Conservation (phyloP, 2,888 invertebrate genomes). For the Drosophila macrospina region DNA sequence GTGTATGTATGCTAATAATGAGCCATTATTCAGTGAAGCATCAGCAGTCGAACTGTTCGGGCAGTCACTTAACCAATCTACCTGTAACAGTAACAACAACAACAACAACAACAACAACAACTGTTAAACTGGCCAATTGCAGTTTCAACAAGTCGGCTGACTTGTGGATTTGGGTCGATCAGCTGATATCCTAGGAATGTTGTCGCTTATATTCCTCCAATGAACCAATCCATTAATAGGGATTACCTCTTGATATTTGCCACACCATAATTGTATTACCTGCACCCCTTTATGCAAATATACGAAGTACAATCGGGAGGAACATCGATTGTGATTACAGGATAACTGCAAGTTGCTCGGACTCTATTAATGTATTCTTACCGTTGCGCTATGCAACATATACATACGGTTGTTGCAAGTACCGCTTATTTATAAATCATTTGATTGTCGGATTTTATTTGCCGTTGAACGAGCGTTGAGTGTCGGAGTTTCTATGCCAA, state of each 20-base stretch:
- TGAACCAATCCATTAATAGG: neutral
- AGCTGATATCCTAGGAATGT: neutral
- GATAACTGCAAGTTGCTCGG: neutral
- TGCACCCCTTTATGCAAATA: too few relatives aligned
- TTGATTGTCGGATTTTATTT: slow-evolving; percentile 79
- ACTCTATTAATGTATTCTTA: neutral
- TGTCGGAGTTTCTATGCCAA: slow-evolving; percentile 73
- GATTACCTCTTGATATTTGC: too few relatives aligned
- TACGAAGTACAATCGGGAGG: neutral
- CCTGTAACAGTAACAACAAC: slow-evolving; percentile 35
- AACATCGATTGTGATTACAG: neutral
- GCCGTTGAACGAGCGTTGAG: slow-evolving; percentile 60
- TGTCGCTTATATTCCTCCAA: too few relatives aligned
- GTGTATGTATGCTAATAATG: slow-evolving; percentile 57
- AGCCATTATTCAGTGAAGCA: slow-evolving; percentile 18
- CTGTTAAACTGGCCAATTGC: slow-evolving; percentile 43
- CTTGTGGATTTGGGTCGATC: neutral
- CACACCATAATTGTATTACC: too few relatives aligned
- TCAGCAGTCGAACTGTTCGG: slow-evolving; percentile 9
- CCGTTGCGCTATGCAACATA: neutral
- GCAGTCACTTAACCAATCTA: slow-evolving; percentile 23
- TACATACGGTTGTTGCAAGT: slow-evolving; percentile 42
- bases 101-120: slow-evolving; percentile 26
- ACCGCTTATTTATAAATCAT: slow-evolving; percentile 78
- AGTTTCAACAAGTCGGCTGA: slow-evolving; percentile 53